Evolutionary conservation across 2,888 invertebrate species (phyloP), one percentile per base, ranked within the genome.

Genomic region (Exephanes ischioxanthus): DNA sequence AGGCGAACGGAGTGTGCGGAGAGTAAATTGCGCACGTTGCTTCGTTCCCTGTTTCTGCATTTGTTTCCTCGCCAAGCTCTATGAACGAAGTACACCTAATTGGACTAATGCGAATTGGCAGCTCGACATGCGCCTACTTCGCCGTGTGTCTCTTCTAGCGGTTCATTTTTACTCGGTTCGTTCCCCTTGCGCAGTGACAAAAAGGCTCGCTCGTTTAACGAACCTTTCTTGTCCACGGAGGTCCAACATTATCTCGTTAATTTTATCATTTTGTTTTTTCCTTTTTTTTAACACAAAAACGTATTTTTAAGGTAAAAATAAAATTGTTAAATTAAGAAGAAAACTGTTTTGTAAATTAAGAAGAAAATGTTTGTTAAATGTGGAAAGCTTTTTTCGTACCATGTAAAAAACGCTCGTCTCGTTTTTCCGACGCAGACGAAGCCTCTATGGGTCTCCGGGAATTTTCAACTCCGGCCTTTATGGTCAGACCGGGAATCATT

Each of bases 81-180:
- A 76, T 63, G 16, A 48, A 58, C 80, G 66, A 77, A 76, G 76
- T 80, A 76, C 80, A 76, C 71, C 84, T 83, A 83, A 79, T 83
- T 83, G 83, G 83, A 83, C 55, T 83, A 79, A 78, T 73, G 83
- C 55, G 78, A 72, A 79, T 79, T 83, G 53, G 70, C 79, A 53
- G 63, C 75, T 83, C 75, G 83, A 75, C 70, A 22, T 33, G 48
- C 66, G 86, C 85, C 84, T 82, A 80, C 85, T 79, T 82, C 82
- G 41, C 48, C 80, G 80, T 82, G 80, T 82, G 83, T 51, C 68
- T 26, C 68, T 48, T 16, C 14, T 16, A 48, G 45, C 45, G 16
- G 45, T 48, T 48, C 45, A 48, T 48, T 48, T 48, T 16, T 48
- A 48, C 16, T 16, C 45, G 45, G 45, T 48, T 48, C 45, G 45